Evolutionary conservation across 1,140 invertebrate genomes (phyloP).

Genomic region (Pseudomyrmex sp.): DNA sequence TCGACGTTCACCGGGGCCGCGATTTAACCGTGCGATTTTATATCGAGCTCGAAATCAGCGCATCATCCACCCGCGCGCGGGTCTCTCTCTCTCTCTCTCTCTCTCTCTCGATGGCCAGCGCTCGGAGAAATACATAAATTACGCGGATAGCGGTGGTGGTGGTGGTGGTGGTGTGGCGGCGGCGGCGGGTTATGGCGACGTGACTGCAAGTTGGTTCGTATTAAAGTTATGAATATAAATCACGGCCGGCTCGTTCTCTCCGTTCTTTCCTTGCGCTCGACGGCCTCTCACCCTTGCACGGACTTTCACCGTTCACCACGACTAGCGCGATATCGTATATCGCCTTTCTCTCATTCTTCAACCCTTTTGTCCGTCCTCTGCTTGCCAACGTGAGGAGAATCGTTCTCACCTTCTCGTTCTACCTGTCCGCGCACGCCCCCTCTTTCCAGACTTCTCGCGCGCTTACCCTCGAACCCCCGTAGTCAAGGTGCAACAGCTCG

Average conservation of each 20-base stretch:
- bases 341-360: constrained; percentile 23
- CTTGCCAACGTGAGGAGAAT: constrained; percentile 3
- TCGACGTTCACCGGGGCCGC: not conserved
- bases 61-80: constrained; percentile 29
- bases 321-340: constrained; percentile 38
- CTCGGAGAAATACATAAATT: constrained; percentile 76
- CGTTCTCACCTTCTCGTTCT: not conserved
- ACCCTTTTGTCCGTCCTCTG: not conserved
- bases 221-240: constrained; percentile 83
- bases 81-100: too few species aligned
- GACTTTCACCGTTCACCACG: constrained; percentile 17
- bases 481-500: constrained; percentile 53
- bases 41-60: constrained; percentile 31
- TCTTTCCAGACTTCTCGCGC: constrained; percentile 1
- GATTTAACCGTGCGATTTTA: constrained; percentile 51
- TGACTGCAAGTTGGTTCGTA: constrained; percentile 79
- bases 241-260: constrained; percentile 71
- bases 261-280: constrained; percentile 58
- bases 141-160: constrained; percentile 52
- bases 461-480: not conserved
- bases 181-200: constrained; percentile 70
- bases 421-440: constrained; percentile 12
- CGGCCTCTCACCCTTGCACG: constrained; percentile 45
- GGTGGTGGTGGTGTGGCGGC: constrained; percentile 22
- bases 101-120: constrained; percentile 55